phyloP scores from a whole-genome alignment of 2,888 invertebrate genomes.

The Leptinotarsa tumamoca region DNA sequence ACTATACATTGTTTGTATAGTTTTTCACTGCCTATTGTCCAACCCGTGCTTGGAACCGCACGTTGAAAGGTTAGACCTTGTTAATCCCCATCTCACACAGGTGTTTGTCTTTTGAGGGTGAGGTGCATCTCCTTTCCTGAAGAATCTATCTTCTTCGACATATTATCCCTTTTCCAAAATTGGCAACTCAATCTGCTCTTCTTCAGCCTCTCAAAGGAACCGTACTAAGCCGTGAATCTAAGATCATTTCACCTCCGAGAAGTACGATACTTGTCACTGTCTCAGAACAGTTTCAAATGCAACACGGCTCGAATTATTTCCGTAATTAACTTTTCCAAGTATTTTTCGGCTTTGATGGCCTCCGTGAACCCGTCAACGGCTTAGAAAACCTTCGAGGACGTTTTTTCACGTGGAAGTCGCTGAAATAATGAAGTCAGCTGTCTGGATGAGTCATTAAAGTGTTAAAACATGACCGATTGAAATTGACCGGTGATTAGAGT shows the following conservation, averaged over 20 bases:
- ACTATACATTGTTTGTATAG: too few relatives aligned
- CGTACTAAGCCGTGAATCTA: slow-evolving; percentile 21
- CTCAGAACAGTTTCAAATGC: slow-evolving; percentile 48
- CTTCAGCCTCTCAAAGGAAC: slow-evolving; percentile 17
- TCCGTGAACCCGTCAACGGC: slow-evolving; percentile 49
- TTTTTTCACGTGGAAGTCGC: slow-evolving; percentile 25
- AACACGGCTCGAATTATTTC: slow-evolving; percentile 47
- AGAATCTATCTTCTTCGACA: neutral
- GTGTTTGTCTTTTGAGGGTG: neutral
- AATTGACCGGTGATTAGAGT: neutral
- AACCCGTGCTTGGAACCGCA: neutral
- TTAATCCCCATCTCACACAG: neutral
- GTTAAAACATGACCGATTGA: slow-evolving; percentile 37
- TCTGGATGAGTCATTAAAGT: slow-evolving; percentile 26
- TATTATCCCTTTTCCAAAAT: neutral
- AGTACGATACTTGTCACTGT: slow-evolving; percentile 42
- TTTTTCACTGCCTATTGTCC: too few relatives aligned
- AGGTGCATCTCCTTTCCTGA: neutral
- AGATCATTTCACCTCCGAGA: slow-evolving; percentile 32
- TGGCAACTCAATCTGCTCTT: neutral
- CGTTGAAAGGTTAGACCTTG: neutral
- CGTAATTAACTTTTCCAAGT: slow-evolving; percentile 54
- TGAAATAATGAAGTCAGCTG: slow-evolving; percentile 24
- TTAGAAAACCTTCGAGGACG: slow-evolving; percentile 44
- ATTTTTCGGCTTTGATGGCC: slow-evolving; percentile 46